A percentile compares a stretch with the other conserved stretches of the same genome.
Conservation (phyloP, 2,888 invertebrate species). For the Troides helena region DNA sequence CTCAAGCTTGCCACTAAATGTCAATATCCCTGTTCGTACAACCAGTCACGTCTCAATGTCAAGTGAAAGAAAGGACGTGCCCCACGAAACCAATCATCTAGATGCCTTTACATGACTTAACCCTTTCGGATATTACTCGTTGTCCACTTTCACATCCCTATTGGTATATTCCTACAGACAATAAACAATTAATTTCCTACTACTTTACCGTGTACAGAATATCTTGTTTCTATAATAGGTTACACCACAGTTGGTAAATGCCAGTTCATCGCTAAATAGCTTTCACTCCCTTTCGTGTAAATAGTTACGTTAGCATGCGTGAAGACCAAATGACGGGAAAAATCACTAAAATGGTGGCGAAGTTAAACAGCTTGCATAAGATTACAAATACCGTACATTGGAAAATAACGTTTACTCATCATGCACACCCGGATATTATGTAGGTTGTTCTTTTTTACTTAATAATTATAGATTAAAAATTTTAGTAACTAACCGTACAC, state of each 20-base stretch:
- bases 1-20: constrained; percentile 37
- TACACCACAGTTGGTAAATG: constrained; percentile 7
- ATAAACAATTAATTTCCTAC: constrained; percentile 20
- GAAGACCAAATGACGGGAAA: constrained; percentile 43
- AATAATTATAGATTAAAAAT: constrained; percentile 33
- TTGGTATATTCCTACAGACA: constrained; percentile 2
- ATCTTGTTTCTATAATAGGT: constrained; percentile 3
- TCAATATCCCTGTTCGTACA: constrained; percentile 60
- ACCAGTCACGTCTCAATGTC: constrained; percentile 71
- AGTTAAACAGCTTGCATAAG: constrained; percentile 65
- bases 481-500: constrained; percentile 64
- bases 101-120: constrained; percentile 27
- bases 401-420: constrained; percentile 36
- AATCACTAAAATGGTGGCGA: constrained; percentile 38
- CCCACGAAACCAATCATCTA: constrained; percentile 50
- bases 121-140: constrained; percentile 16
- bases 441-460: constrained; percentile 1
- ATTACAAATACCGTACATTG: constrained; percentile 45
- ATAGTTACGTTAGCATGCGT: constrained; percentile 59
- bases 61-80: constrained; percentile 69
- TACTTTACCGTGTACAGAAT: constrained; percentile 1
- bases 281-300: constrained; percentile 64
- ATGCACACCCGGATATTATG: background rate
- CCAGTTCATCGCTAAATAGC: constrained; percentile 44
- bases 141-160: constrained; percentile 35